Conservation (phyloP, 1,140 invertebrate species). For the Eulimnadia texana region DNA sequence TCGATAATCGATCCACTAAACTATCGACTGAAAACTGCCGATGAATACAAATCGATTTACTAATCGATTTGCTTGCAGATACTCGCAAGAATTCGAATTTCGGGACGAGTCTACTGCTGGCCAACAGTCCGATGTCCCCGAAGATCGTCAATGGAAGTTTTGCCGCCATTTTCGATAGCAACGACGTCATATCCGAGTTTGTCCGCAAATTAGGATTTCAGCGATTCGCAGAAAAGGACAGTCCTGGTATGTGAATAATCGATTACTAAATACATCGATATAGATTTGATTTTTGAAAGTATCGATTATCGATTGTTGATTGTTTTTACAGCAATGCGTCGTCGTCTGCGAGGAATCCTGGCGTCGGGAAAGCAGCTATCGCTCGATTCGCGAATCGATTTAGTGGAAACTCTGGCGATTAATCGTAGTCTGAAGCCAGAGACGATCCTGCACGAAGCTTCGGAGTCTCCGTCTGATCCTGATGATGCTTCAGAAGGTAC, state of each 20-base stretch:
- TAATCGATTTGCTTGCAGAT: background rate
- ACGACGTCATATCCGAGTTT: constrained; percentile 63
- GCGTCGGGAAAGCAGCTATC: constrained; percentile 75
- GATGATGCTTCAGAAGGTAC: background rate
- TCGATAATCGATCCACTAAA: background rate
- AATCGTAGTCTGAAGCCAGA: background rate
- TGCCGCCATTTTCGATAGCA: constrained; percentile 83
- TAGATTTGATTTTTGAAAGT: background rate
- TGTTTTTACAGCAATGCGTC: constrained; percentile 45
- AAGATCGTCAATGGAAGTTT: constrained; percentile 95
- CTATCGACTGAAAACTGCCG: background rate
- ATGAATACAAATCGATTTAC: background rate
- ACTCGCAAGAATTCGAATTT: constrained; percentile 45
- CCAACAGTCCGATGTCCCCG: constrained; percentile 91
- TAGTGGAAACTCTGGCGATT: constrained; percentile 45
- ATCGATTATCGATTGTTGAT: background rate
- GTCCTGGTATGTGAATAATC: constrained; percentile 42
- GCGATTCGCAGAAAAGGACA: constrained; percentile 51
- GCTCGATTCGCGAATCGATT: constrained; percentile 75
- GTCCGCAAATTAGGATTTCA: constrained; percentile 49
- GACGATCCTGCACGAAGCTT: background rate
- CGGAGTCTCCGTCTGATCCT: background rate
- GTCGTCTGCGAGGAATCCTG: constrained; percentile 67
- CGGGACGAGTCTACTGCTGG: constrained; percentile 78
- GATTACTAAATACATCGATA: background rate